Percentiles rank a stretch among this genome's conserved stretches.
Evolutionary conservation across 2,888 invertebrate genomes (phyloP).

Genomic region (Meteorus cinctellus): DNA sequence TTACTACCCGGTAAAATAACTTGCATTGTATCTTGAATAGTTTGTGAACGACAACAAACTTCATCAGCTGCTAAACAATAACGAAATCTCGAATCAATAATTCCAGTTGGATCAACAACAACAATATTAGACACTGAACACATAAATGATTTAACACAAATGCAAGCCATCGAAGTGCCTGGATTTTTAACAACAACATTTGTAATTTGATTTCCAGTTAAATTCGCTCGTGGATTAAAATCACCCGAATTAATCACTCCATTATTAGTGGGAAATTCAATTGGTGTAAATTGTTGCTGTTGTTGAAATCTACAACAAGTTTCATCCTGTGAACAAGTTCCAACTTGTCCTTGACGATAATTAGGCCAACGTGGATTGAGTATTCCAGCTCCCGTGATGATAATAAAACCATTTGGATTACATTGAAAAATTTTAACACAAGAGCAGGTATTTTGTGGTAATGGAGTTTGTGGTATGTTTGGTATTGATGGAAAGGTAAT

Average conservation of each 20-base stretch:
- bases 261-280: slow-evolving; percentile 74
- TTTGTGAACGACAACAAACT: slow-evolving; percentile 63
- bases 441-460: slow-evolving; percentile 30
- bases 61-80: slow-evolving; percentile 65
- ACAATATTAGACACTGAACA: slow-evolving; percentile 58
- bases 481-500: slow-evolving; percentile 40
- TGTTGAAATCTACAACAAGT: slow-evolving; percentile 80
- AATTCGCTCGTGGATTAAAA: slow-evolving; percentile 31
- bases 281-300: slow-evolving; percentile 72
- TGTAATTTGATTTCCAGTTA: slow-evolving; percentile 66
- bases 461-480: slow-evolving; percentile 27
- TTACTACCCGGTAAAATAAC: slow-evolving; percentile 3
- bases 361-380: slow-evolving; percentile 62
- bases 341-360: slow-evolving; percentile 52
- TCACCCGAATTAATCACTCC: slow-evolving; percentile 77
- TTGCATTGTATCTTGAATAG: slow-evolving; percentile 37
- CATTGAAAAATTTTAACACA: slow-evolving; percentile 51
- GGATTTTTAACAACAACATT: slow-evolving; percentile 48
- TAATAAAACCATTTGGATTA: slow-evolving; percentile 50
- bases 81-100: slow-evolving; percentile 66
- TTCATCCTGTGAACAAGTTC: slow-evolving; percentile 50
- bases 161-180: slow-evolving; percentile 64
- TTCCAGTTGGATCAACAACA: slow-evolving; percentile 54
- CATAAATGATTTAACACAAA: slow-evolving; percentile 59
- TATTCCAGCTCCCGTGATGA: slow-evolving; percentile 52